Conservation (phyloP, 2,888 invertebrate species). For the Eledona agricola region DNA sequence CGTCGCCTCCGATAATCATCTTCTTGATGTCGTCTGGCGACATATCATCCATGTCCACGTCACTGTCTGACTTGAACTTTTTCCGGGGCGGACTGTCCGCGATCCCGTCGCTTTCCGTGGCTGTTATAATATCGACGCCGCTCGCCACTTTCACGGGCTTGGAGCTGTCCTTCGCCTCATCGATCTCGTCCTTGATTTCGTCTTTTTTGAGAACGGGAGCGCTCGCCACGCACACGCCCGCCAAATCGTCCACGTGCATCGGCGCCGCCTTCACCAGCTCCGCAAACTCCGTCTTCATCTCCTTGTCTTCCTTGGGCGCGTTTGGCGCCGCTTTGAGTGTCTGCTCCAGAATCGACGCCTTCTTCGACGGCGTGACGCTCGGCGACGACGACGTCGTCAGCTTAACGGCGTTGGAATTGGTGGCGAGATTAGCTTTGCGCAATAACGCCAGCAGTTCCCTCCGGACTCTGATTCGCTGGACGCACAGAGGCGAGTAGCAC, state of each 20-base stretch:
- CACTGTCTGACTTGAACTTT: slow-evolving; percentile 58
- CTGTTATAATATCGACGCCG: slow-evolving; percentile 48
- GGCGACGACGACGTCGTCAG: slow-evolving; percentile 52
- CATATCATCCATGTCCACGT: slow-evolving; percentile 58
- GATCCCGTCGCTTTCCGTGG: slow-evolving; percentile 51
- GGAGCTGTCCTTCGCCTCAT: slow-evolving; percentile 50
- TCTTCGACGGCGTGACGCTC: slow-evolving; percentile 60
- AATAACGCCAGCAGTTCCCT: slow-evolving; percentile 72
- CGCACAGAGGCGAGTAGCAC: slow-evolving; percentile 86
- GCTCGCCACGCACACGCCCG: slow-evolving; percentile 53
- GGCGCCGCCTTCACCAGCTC: slow-evolving; percentile 71
- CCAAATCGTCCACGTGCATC: slow-evolving; percentile 66
- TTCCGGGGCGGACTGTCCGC: slow-evolving; percentile 62
- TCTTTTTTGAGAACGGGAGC: slow-evolving; percentile 42
- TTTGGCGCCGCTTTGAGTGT: slow-evolving; percentile 66
- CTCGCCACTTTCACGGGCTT: slow-evolving; percentile 45
- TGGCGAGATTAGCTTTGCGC: slow-evolving; percentile 70
- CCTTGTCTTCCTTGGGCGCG: slow-evolving; percentile 26
- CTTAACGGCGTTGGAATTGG: slow-evolving; percentile 64
- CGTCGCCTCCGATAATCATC: slow-evolving; percentile 54
- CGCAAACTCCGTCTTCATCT: slow-evolving; percentile 63
- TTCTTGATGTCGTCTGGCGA: slow-evolving; percentile 58
- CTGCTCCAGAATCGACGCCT: slow-evolving; percentile 73
- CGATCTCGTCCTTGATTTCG: slow-evolving; percentile 42
- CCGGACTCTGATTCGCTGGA: slow-evolving; percentile 76